A percentile compares a stretch with the other conserved stretches of the same genome.
These are phyloP conservation scores for Cyclina sinensis DNA, from an alignment of 1,140 invertebrate species.

Conservation along the genomic window DNA sequence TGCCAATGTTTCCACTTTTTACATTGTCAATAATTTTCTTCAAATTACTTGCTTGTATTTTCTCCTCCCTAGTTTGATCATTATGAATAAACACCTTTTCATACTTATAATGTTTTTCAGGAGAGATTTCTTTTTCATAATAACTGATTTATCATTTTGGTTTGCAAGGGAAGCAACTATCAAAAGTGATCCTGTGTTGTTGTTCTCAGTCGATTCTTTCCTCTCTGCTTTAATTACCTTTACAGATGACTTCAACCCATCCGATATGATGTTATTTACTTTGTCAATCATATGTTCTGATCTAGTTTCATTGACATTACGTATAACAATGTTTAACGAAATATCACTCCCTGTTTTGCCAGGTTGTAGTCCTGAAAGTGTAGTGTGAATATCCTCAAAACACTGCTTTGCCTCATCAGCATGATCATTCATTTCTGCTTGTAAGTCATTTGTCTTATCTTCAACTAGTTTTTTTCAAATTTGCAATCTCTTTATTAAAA, in stretches of 20 bases:
- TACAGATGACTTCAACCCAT: neutral
- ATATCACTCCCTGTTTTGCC: neutral
- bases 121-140: neutral
- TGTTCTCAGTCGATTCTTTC: neutral
- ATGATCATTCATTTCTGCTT: neutral
- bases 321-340: neutral
- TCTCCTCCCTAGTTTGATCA: neutral
- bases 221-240: neutral
- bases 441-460: neutral
- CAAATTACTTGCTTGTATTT: neutral
- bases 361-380: neutral
- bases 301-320: neutral
- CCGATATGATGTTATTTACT: neutral
- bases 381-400: neutral
- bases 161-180: neutral
- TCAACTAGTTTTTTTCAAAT: neutral
- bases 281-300: neutral
- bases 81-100: conserved; percentile 4
- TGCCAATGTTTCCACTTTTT: neutral
- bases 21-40: conserved; percentile 11
- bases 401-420: neutral
- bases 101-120: neutral
- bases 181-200: neutral
- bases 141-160: neutral
- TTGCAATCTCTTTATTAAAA: conserved; percentile 1